Percentiles rank a stretch among this genome's conserved stretches.
phyloP scores from a whole-genome alignment of 2,797 vertebrate genomes.

The Aulostomus chinensis region DNA sequence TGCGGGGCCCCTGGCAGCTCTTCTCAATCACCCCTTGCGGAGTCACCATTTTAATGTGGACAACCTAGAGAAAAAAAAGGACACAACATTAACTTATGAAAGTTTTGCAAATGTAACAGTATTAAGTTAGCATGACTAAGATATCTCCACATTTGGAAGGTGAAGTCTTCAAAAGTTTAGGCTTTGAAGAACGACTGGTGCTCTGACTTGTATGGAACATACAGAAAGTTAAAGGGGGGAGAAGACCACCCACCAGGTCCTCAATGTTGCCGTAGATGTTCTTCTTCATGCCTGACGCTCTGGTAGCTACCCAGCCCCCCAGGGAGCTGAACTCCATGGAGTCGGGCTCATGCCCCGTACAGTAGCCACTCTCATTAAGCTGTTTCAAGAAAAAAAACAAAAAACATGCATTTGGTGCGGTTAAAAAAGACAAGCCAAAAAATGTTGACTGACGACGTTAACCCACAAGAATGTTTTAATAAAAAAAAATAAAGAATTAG shows the following conservation, averaged over 20 bases:
- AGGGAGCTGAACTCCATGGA: constrained; percentile 99
- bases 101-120: too few species aligned
- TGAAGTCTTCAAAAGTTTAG: too few species aligned
- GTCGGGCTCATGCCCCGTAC: constrained; percentile 97
- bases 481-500: constrained; percentile 42
- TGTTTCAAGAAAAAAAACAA: too few species aligned
- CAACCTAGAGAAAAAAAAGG: constrained; percentile 78
- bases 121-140: too few species aligned
- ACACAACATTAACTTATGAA: too few species aligned
- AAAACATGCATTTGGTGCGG: constrained; percentile 20
- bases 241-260: constrained; percentile 86
- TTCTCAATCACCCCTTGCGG: constrained; percentile 96
- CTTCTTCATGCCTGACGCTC: constrained; percentile 99
- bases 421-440: constrained; percentile 33
- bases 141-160: too few species aligned
- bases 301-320: constrained; percentile 97
- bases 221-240: constrained; percentile 11
- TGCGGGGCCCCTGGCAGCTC: constrained; percentile 94
- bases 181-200: too few species aligned
- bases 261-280: constrained; percentile 99
- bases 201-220: constrained; percentile 14
- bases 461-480: constrained; percentile 64
- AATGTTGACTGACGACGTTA: constrained; percentile 35
- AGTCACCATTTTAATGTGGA: constrained; percentile 98
- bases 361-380: constrained; percentile 96